Evolutionary conservation across 2,113 vertebrate genomes (phyloP), one percentile per base, ranked within the genome.

Genomic region (Poeciliopsis occidentalis): DNA sequence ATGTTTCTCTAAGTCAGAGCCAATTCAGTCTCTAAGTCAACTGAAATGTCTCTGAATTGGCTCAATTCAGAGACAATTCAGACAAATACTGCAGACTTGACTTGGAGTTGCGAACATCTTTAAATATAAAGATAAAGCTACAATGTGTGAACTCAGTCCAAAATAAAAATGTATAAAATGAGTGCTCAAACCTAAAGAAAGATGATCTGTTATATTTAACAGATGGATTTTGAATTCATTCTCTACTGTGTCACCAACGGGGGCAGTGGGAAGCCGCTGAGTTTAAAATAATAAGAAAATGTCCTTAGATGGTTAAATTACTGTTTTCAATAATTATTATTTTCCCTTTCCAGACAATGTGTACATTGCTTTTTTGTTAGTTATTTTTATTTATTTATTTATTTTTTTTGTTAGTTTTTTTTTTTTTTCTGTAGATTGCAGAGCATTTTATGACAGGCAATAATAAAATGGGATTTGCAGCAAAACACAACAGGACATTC

Each of bases 201-300:
- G 30, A 80, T 64, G 83, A 80, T 82, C 74, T 71, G 65, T 75
- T 76, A 63, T 76, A 74, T 75, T 76, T 85, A 84, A 76, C 75
- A 83, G 80, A 86, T 81, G 73, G 79, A 86, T 79, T 86, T 71
- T 83, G 83, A 85, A 88, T 86, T 86, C 69, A 81, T 67, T 81
- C 66, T 80, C 84, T 85, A 84, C 86, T 85, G 88, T 81, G 86
- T 85, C 78, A 83, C 57, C 73, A 76, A 75, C 63, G 77, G 73
- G 26, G 69, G 69, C 54, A 79, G 64, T 71, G 79, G 34, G 0
- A 2, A 34, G 8, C 80, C 78, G 64, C 79, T 80, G 79, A 76
- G 79, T 86, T 79, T 30, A 27, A 67, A 79, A 73, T 65, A 61
- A 3, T 7, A 71, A 71, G 63, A 41, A 84, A 44, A 29, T 64